Percentiles rank a stretch among this genome's conserved stretches.
phyloP scores from a whole-genome alignment of 1,140 invertebrate species.

The Philopotamus ludificatus region DNA sequence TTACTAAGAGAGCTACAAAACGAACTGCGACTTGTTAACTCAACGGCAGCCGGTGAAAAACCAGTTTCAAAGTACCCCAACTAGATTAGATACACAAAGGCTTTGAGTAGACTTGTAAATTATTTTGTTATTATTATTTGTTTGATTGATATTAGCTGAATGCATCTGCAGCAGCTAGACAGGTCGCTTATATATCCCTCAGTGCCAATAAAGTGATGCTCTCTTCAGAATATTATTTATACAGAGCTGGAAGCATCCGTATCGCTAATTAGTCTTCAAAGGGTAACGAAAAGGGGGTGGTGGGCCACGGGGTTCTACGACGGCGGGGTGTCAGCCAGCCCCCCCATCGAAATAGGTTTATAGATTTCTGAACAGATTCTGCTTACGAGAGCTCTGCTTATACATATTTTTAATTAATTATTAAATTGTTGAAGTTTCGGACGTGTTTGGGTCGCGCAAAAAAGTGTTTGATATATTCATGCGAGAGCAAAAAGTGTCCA shows the following conservation, averaged over 20 bases:
- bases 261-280: slow-evolving; percentile 40
- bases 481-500: slow-evolving; percentile 34
- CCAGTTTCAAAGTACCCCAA: no score
- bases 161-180: background rate
- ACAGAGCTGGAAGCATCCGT: slow-evolving; percentile 29
- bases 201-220: slow-evolving; percentile 30
- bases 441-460: background rate
- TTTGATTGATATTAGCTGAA: no score
- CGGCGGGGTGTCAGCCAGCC: slow-evolving; percentile 1
- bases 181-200: background rate
- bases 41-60: no score
- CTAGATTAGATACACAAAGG: no score
- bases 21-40: no score
- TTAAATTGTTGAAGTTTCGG: background rate
- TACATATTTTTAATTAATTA: background rate
- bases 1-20: no score
- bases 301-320: background rate
- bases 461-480: slow-evolving; percentile 32
- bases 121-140: no score
- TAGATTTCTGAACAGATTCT: slow-evolving; percentile 23
- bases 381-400: slow-evolving; percentile 2
- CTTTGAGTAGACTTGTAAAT: no score
- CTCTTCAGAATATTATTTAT: slow-evolving; percentile 32
- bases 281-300: slow-evolving; percentile 31
- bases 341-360: slow-evolving; percentile 16